Evolutionary conservation across 1,140 invertebrate species (phyloP), one percentile per base, ranked within the genome.

Genomic region (Maniola jurtina): DNA sequence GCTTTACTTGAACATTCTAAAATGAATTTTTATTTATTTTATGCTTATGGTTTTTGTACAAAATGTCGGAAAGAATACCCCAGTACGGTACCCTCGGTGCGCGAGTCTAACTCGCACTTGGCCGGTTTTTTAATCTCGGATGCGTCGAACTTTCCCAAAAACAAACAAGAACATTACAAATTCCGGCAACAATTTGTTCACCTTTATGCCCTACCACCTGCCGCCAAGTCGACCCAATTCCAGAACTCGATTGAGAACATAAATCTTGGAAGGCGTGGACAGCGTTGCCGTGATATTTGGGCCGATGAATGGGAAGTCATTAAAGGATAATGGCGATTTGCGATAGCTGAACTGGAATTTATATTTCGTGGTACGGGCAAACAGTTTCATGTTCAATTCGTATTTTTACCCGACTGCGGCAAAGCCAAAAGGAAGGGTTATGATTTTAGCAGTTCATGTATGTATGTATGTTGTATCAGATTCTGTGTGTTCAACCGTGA

Each of bases 231-330:
- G 74, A 73, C 73, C 73, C 67, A 73, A 69, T 75, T 79, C 61
- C 75, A 36, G 35, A 71, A 72, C 58, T 70, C 72, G 68, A 75
- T 73, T 68, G 62, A 60, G 48, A 50, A 55, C 76, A 75, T 79
- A 75, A 79, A 79, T 80, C 72, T 55, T 5, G 14, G 59, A 60
- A 64, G 80, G 77, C 77, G 80, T 77, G 66, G 76, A 70, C 78
- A 76, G 48, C 55, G 73, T 70, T 74, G 70, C 75, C 73, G 73
- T 47, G 72, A 79, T 68, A 74, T 77, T 73, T 71, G 66, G 66
- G 70, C 66, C 48, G 69, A 66, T 73, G 66, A 70, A 72, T 68
- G 73, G 55, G 60, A 61, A 76, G 70, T 73, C 76, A 76, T 78
- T 78, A 75, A 73, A 56, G 72, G 70, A 73, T 77, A 80, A 78